Conservation (phyloP, 2,797 vertebrate genomes). For the Brachyalestes nurse region DNA sequence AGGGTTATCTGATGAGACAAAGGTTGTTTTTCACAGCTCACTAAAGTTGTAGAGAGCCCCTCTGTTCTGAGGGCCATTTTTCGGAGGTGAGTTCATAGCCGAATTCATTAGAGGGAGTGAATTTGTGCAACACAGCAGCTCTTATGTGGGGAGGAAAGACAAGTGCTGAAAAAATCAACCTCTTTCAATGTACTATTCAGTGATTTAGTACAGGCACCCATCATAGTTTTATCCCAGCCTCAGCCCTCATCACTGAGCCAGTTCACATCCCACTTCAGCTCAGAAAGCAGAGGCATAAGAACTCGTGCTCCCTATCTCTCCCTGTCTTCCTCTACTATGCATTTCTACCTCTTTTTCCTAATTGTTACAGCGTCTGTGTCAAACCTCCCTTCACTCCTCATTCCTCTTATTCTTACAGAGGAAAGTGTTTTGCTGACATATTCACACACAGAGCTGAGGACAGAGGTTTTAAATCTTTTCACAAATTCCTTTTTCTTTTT, state of each 20-base stretch:
- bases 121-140: conserved; percentile 45
- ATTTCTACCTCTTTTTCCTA: conserved; percentile 2
- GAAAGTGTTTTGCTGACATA: background rate
- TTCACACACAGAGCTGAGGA: background rate
- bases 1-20: conserved; percentile 37
- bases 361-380: background rate
- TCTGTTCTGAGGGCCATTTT: conserved; percentile 41
- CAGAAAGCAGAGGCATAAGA: background rate
- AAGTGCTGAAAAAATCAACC: conserved; percentile 47
- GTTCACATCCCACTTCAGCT: conserved; percentile 22
- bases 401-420: background rate
- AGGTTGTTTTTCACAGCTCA: conserved; percentile 42
- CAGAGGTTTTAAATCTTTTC: background rate
- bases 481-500: background rate
- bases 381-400: background rate
- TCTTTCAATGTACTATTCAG: conserved; percentile 27
- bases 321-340: background rate
- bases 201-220: conserved; percentile 59
- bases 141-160: conserved; percentile 46
- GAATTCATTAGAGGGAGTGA: conserved; percentile 53
- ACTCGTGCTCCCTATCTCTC: too few species aligned
- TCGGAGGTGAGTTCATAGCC: conserved; percentile 65
- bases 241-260: conserved; percentile 51
- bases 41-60: conserved; percentile 11
- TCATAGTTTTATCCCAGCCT: conserved; percentile 59